Conservation (phyloP, 2,113 vertebrate genomes). For the Austrofundulus limnaeus region DNA sequence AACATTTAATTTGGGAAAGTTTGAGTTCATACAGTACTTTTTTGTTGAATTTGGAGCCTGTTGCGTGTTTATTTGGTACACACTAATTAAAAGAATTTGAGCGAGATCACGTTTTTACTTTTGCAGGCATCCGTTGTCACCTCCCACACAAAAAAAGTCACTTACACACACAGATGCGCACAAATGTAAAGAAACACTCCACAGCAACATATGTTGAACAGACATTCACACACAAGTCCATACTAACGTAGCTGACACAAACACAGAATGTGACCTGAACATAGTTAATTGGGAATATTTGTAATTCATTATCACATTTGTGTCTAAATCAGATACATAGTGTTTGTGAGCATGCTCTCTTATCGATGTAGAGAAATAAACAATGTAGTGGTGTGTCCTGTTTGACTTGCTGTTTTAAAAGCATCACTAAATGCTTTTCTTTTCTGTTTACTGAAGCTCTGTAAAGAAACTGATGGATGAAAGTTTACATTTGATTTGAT, state of each 20-base stretch:
- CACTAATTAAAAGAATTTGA: constrained; percentile 60
- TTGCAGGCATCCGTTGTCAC: constrained; percentile 30
- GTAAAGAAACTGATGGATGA: background rate
- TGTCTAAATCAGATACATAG: constrained; percentile 35
- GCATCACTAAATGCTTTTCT: constrained; percentile 1
- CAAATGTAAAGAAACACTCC: background rate
- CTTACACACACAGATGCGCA: constrained; percentile 28
- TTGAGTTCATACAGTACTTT: constrained; percentile 1
- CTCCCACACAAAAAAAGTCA: constrained; percentile 48
- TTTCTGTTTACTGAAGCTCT: background rate
- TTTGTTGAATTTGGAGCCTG: constrained; percentile 20
- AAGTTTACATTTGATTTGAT: background rate
- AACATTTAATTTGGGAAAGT: constrained; percentile 7
- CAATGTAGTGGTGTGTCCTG: background rate
- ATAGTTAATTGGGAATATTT: constrained; percentile 7
- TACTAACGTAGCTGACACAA: background rate
- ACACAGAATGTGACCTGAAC: constrained; percentile 11
- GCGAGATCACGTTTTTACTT: constrained; percentile 45
- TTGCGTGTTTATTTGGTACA: constrained; percentile 34
- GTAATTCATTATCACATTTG: constrained; percentile 17
- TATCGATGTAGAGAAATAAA: constrained; percentile 13
- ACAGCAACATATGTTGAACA: background rate
- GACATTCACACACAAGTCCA: constrained; percentile 2
- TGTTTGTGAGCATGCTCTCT: constrained; percentile 26
- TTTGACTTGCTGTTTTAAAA: constrained; percentile 6